Conservation (phyloP, 2,888 invertebrate genomes). For the Meteorus colon region DNA sequence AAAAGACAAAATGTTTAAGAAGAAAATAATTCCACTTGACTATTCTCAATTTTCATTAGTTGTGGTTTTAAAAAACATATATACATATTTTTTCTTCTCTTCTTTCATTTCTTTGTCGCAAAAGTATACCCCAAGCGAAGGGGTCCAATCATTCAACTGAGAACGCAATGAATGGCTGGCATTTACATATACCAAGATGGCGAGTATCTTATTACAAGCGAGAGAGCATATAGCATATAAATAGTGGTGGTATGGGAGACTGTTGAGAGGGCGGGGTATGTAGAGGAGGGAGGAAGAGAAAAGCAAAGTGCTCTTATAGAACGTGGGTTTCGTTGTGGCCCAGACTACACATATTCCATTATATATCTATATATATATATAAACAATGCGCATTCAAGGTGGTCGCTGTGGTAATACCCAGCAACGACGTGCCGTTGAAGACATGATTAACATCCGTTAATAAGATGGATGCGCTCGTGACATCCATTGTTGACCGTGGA, state of each 20-base stretch:
- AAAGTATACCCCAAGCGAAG: constrained; percentile 67
- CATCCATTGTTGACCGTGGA: constrained; percentile 68
- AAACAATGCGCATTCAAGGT: constrained; percentile 71
- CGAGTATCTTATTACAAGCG: constrained; percentile 73
- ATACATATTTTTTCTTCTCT: neutral
- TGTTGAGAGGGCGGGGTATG: constrained; percentile 39
- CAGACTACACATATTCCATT: constrained; percentile 24
- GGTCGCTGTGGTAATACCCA: constrained; percentile 69
- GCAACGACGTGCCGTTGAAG: constrained; percentile 71
- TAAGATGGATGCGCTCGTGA: constrained; percentile 71
- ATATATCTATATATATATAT: constrained; percentile 48
- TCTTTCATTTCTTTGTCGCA: constrained; percentile 59
- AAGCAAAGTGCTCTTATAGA: constrained; percentile 16
- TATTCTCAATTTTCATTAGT: too few species aligned
- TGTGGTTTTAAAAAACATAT: too few species aligned
- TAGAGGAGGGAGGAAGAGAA: constrained; percentile 27
- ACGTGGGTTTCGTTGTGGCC: constrained; percentile 39
- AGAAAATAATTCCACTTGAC: too few species aligned
- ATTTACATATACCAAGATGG: constrained; percentile 73
- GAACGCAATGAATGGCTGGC: constrained; percentile 71
- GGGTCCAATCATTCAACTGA: constrained; percentile 70
- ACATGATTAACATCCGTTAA: constrained; percentile 74
- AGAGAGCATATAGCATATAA: constrained; percentile 44
- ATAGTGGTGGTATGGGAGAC: constrained; percentile 55
- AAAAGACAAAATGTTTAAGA: too few species aligned